These are phyloP conservation scores for Trididemnum nubilum DNA, from an alignment of 23 tunicate species.

Conservation along the genomic window DNA sequence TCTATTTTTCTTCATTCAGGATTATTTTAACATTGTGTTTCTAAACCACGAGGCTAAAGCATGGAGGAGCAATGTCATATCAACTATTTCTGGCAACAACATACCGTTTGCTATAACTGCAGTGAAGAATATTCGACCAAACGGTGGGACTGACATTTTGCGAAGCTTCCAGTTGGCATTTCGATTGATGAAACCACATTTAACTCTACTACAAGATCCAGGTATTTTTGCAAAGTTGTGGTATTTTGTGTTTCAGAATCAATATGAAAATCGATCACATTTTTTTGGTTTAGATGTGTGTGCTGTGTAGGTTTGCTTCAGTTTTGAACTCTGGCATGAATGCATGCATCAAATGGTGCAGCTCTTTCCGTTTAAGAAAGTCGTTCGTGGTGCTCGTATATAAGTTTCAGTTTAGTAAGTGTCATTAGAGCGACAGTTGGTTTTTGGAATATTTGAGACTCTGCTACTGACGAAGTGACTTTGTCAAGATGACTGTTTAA, in stretches of 20 bases:
- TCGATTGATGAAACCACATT: slow-evolving; percentile 43
- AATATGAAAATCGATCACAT: too few species aligned
- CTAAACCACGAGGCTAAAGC: slow-evolving; percentile 47
- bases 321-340: too few species aligned
- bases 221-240: not conserved
- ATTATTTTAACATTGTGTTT: slow-evolving; percentile 68
- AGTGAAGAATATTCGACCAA: slow-evolving; percentile 22
- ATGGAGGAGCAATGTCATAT: slow-evolving; percentile 49
- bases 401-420: too few species aligned
- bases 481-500: too few species aligned
- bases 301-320: too few species aligned
- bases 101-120: slow-evolving; percentile 34
- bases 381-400: too few species aligned
- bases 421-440: too few species aligned
- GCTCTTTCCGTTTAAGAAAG: too few species aligned
- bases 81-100: slow-evolving; percentile 27
- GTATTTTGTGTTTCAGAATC: not conserved
- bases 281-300: too few species aligned
- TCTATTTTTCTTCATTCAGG: slow-evolving; percentile 34
- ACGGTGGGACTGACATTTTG: slow-evolving; percentile 80
- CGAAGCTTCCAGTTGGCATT: slow-evolving; percentile 50
- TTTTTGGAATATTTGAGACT: too few species aligned
- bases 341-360: too few species aligned
- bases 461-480: too few species aligned
- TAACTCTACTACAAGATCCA: not conserved